Evolutionary conservation across 2,113 vertebrate species (phyloP).

Genomic region (Paraplagusia blochii): DNA sequence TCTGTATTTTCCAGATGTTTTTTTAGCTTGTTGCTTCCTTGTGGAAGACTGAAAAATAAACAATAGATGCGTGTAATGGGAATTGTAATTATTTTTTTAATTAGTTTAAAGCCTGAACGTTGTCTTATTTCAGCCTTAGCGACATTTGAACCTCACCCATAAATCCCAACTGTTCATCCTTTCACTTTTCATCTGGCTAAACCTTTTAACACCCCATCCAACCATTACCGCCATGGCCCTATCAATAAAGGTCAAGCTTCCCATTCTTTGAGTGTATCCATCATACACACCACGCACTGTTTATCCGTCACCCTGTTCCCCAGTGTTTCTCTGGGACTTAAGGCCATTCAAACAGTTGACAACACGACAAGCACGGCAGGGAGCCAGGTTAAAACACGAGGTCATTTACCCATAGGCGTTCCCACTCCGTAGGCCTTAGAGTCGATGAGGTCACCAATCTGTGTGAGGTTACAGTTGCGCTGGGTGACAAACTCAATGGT

Average conservation of each 20-base stretch:
- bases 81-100: too few species aligned
- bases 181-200: conserved; percentile 53
- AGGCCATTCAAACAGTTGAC: not conserved
- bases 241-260: conserved; percentile 57
- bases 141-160: conserved; percentile 51
- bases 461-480: conserved; percentile 96
- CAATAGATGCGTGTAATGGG: too few species aligned
- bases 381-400: not conserved
- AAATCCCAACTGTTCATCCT: conserved; percentile 45
- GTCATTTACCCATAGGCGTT: conserved; percentile 91
- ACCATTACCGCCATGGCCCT: conserved; percentile 35
- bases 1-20: too few species aligned
- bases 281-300: conserved; percentile 22
- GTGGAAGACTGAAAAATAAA: conserved; percentile 23
- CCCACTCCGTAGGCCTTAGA: conserved; percentile 97
- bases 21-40: conserved; percentile 25
- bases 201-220: conserved; percentile 35
- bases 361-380: conserved; percentile 4
- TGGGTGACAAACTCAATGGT: conserved; percentile 98
- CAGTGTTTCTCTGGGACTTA: conserved; percentile 4
- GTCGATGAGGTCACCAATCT: conserved; percentile 96
- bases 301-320: conserved; percentile 25
- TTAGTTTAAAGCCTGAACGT: not conserved
- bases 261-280: conserved; percentile 32
- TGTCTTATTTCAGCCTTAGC: conserved; percentile 8